Conservation (phyloP, 2,113 vertebrate species). For the Pelvicachromis taeniatus region DNA sequence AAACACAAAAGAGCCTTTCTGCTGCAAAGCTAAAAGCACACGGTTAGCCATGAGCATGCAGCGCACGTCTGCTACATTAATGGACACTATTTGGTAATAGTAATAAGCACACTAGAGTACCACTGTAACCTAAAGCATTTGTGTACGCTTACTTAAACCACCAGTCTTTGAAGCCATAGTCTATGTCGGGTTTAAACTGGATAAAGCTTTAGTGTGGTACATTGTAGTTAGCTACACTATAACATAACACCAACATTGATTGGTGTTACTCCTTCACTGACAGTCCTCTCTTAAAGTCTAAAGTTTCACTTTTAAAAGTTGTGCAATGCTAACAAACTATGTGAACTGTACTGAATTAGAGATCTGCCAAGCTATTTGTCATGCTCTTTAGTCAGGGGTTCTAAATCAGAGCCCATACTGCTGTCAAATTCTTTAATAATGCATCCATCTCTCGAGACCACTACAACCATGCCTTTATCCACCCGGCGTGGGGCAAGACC, state of each 20-base stretch:
- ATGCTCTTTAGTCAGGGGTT: not conserved
- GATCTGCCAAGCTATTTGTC: not conserved
- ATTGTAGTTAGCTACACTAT: not conserved
- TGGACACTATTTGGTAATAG: slow-evolving; percentile 32
- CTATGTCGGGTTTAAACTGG: not conserved
- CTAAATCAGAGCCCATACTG: not conserved
- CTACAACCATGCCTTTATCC: slow-evolving; percentile 23
- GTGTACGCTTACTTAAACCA: not conserved
- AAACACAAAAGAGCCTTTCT: not conserved
- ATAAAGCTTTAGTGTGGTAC: not conserved
- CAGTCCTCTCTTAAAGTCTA: not conserved
- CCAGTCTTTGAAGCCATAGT: not conserved
- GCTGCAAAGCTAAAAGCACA: not conserved
- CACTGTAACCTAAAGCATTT: not conserved
- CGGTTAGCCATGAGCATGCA: not conserved
- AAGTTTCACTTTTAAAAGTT: not conserved
- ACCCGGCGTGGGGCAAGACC: slow-evolving; percentile 12
- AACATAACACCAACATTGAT: not conserved
- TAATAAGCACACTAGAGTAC: not conserved
- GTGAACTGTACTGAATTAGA: not conserved
- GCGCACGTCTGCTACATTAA: slow-evolving; percentile 19
- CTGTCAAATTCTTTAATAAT: slow-evolving; percentile 55
- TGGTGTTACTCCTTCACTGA: not conserved
- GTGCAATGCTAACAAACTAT: not conserved
- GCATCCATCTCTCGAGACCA: slow-evolving; percentile 24